Percentiles rank a stretch among this genome's conserved stretches.
These are phyloP conservation scores for Halocynthia roretzi DNA, from an alignment of 23 tunicate species.

Conservation along the genomic window DNA sequence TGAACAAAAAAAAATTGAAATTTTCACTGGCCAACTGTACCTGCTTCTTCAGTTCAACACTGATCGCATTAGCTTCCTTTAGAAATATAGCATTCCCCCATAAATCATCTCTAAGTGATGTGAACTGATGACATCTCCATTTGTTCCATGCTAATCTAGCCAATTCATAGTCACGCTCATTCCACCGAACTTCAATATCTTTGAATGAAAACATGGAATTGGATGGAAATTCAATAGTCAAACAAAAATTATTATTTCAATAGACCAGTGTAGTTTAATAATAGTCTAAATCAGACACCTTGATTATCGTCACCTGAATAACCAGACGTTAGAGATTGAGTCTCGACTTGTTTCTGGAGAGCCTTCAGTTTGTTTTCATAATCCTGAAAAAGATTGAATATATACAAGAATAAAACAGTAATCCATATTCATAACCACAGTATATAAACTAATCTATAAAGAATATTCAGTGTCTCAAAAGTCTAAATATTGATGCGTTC, in stretches of 20 bases:
- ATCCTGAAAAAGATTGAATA: conserved; percentile 30
- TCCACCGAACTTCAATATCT: conserved; percentile 29
- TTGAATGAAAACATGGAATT: background rate
- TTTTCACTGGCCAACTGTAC: conserved; percentile 16
- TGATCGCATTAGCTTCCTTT: conserved; percentile 96
- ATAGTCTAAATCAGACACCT: background rate
- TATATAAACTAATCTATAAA: too few species aligned
- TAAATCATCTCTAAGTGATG: conserved; percentile 84
- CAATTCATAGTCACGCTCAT: conserved; percentile 25
- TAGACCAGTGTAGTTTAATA: background rate
- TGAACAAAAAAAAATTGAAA: background rate
- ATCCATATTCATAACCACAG: background rate
- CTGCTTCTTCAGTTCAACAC: conserved; percentile 93
- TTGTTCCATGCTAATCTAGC: conserved; percentile 71
- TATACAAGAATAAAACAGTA: background rate
- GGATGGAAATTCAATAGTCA: background rate
- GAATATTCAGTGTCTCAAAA: too few species aligned
- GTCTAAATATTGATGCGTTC: too few species aligned
- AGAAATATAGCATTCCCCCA: conserved; percentile 96
- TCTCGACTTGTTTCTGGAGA: conserved; percentile 60
- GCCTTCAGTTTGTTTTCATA: conserved; percentile 61
- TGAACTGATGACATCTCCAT: conserved; percentile 70
- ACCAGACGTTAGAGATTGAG: conserved; percentile 8
- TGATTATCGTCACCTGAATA: background rate
- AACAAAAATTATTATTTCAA: background rate